Conservation (phyloP, 2,888 invertebrate species). For the Macrophya alboannulata region DNA sequence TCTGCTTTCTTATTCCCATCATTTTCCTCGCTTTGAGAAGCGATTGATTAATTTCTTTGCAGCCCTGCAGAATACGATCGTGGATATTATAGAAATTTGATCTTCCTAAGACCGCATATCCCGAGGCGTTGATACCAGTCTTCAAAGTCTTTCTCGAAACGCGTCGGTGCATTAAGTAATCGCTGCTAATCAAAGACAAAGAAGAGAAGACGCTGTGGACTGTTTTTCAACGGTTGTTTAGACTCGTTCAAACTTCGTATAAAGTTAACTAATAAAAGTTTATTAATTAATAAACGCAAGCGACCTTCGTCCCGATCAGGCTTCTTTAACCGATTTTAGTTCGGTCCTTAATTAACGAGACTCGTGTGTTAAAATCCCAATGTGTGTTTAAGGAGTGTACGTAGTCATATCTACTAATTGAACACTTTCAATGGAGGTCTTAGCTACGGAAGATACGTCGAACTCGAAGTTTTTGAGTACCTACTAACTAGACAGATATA, state of each 20-base stretch:
- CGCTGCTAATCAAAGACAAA: not conserved
- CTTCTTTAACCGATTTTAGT: not conserved
- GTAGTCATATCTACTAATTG: not conserved
- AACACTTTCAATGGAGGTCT: not conserved
- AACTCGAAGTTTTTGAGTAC: not conserved
- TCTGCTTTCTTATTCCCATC: too few species aligned
- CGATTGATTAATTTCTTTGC: not conserved
- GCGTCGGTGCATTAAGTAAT: not conserved
- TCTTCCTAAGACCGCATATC: not conserved
- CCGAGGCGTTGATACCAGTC: not conserved
- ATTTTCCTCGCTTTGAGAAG: not conserved
- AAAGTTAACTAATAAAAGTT: not conserved
- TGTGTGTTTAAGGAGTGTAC: not conserved
- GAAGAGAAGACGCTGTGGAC: not conserved
- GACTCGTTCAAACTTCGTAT: not conserved
- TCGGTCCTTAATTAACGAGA: not conserved
- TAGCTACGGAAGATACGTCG: not conserved
- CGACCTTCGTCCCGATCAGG: not conserved
- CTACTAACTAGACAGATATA: not conserved
- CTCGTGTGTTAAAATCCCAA: not conserved
- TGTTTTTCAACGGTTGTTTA: not conserved
- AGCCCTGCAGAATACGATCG: not conserved
- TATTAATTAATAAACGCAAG: not conserved
- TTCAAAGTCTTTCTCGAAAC: not conserved
- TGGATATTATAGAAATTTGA: not conserved